Percentiles rank a stretch among this genome's conserved stretches.
phyloP scores from a whole-genome alignment of 2,113 vertebrate genomes.

The Phrynosoma platyrhinos region DNA sequence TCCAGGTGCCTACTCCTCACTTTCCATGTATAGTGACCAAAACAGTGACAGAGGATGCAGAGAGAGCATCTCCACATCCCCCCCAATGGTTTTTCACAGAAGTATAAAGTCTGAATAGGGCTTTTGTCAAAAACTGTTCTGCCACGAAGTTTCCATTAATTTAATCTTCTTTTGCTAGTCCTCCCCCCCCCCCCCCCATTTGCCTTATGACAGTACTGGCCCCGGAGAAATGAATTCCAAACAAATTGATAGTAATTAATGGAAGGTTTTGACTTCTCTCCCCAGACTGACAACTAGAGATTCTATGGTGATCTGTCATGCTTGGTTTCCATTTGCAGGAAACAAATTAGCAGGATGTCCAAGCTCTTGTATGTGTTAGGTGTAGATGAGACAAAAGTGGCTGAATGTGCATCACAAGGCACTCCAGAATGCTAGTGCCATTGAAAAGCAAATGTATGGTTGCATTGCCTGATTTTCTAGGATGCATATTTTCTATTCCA shows the following conservation, averaged over 20 bases:
- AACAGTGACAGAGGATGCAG: too few species aligned
- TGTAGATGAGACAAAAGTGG: not conserved
- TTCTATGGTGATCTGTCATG: not conserved
- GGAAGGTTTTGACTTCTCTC: not conserved
- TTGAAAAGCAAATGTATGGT: not conserved
- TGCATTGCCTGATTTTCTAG: too few species aligned
- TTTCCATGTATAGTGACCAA: too few species aligned
- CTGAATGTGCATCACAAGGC: not conserved
- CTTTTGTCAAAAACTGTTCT: too few species aligned
- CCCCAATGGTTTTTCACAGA: too few species aligned
- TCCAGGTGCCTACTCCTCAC: too few species aligned
- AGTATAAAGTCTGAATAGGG: too few species aligned
- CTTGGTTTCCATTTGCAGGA: not conserved
- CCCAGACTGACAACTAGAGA: not conserved
- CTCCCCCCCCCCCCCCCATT: too few species aligned
- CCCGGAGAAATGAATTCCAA: not conserved
- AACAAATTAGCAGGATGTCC: not conserved
- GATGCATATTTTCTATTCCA: too few species aligned
- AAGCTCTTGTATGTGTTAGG: not conserved
- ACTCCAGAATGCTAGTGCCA: not conserved
- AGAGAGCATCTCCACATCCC: too few species aligned
- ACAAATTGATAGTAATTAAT: not conserved
- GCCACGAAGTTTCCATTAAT: not conserved
- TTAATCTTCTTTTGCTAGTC: not conserved
- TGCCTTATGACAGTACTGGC: too few species aligned